phyloP scores from a whole-genome alignment of 2,888 invertebrate species.

The Cordilura impudica region DNA sequence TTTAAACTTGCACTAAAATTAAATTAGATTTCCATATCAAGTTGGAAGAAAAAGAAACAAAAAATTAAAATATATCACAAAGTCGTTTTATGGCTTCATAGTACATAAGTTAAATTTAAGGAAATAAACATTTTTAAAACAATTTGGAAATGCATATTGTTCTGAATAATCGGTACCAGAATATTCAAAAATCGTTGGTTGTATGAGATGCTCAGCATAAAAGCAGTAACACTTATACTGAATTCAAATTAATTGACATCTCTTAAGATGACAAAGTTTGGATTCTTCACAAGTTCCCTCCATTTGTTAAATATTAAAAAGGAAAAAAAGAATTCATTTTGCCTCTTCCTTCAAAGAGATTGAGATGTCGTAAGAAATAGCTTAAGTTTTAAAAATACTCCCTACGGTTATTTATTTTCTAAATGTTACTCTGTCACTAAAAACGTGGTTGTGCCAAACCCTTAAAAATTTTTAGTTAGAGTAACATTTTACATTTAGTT shows the following conservation, averaged over 20 bases:
- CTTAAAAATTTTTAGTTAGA: conserved; percentile 67
- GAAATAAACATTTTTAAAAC: not conserved
- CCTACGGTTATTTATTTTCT: conserved; percentile 66
- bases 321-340: conserved; percentile 65
- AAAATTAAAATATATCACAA: conserved; percentile 7
- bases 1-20: not conserved
- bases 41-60: not conserved
- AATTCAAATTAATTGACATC: conserved; percentile 39
- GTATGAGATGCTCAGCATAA: not conserved
- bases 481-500: conserved; percentile 70
- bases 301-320: not conserved
- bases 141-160: conserved; percentile 34
- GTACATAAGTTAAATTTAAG: too few species aligned
- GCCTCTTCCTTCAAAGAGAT: conserved; percentile 30
- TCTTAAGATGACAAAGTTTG: conserved; percentile 28
- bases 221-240: not conserved
- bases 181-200: conserved; percentile 1
- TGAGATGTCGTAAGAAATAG: conserved; percentile 52
- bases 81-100: not conserved
- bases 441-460: conserved; percentile 61
- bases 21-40: not conserved
- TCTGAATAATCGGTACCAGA: conserved; percentile 18
- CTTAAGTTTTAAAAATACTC: conserved; percentile 66
- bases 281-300: conserved; percentile 21
- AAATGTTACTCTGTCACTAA: conserved; percentile 67